A percentile compares a stretch with the other conserved stretches of the same genome.
These are phyloP conservation scores for Paracanthobrama guichenoti DNA, from an alignment of 2,113 vertebrate species.

Conservation along the genomic window DNA sequence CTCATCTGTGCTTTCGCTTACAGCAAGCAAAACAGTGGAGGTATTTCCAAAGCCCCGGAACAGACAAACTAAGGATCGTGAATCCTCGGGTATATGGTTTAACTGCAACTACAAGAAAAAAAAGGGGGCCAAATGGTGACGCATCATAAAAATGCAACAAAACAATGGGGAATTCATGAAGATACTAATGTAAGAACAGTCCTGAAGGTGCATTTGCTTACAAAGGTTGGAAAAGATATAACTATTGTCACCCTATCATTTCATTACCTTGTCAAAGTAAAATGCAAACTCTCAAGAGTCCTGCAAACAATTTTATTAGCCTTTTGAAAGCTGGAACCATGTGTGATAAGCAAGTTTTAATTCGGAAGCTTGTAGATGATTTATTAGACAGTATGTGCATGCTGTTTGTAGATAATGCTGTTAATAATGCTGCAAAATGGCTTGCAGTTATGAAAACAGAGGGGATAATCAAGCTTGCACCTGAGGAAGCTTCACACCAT, in stretches of 20 bases:
- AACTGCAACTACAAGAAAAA: not conserved
- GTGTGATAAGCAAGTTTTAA: conserved; percentile 34
- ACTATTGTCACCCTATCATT: not conserved
- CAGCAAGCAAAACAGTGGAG: conserved; percentile 31
- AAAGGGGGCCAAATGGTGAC: not conserved
- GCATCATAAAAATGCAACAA: not conserved
- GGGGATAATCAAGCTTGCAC: conserved; percentile 28
- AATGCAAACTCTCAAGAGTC: not conserved
- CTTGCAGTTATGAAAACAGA: not conserved
- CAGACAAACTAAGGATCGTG: conserved; percentile 52
- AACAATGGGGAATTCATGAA: conserved; percentile 36
- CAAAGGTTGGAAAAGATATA: conserved; percentile 52
- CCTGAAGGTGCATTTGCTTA: conserved; percentile 28
- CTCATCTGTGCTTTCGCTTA: conserved; percentile 51
- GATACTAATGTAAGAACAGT: not conserved
- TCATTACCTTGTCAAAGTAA: not conserved
- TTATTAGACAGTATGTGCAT: conserved; percentile 32
- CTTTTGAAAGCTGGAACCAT: conserved; percentile 27
- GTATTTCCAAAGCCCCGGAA: conserved; percentile 61
- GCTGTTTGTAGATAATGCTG: conserved; percentile 46
- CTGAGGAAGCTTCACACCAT: conserved; percentile 31
- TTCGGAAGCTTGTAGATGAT: not conserved
- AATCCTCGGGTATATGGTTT: conserved; percentile 21
- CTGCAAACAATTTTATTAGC: conserved; percentile 11
- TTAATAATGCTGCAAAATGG: conserved; percentile 43